phyloP scores from a whole-genome alignment of 1,140 invertebrate genomes.

The Hyles euphorbiae region DNA sequence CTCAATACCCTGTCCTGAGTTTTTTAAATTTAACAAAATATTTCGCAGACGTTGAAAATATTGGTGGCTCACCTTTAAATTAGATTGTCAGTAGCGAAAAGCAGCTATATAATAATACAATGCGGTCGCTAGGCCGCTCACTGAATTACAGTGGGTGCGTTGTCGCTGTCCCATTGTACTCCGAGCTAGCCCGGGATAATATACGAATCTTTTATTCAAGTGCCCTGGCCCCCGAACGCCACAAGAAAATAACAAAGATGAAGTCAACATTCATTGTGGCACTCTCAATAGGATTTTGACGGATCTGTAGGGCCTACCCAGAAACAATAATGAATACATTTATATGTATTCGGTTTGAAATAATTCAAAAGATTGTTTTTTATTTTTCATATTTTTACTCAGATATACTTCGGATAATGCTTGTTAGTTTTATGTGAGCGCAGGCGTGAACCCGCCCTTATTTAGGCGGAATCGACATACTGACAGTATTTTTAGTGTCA shows the following conservation, averaged over 20 bases:
- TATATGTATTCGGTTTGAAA: constrained; percentile 3
- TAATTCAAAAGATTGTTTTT: constrained; percentile 1
- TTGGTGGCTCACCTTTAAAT: constrained; percentile 32
- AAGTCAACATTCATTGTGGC: constrained; percentile 63
- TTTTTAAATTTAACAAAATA: too few species aligned
- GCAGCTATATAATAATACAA: constrained; percentile 42
- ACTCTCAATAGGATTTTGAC: constrained; percentile 65
- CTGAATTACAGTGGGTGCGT: constrained; percentile 53
- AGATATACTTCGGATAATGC: neutral
- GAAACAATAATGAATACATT: constrained; percentile 7
- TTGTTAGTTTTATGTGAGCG: constrained; percentile 11
- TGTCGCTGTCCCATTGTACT: constrained; percentile 59
- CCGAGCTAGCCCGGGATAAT: constrained; percentile 51
- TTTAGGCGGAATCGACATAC: too few species aligned
- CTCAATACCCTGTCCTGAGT: too few species aligned
- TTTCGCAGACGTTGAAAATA: too few species aligned
- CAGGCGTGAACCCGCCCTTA: constrained; percentile 23
- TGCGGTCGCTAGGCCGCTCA: constrained; percentile 42
- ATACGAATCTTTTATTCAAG: constrained; percentile 73
- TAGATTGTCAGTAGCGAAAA: constrained; percentile 31
- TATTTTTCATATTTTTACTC: neutral
- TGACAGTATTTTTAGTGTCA: too few species aligned
- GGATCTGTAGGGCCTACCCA: constrained; percentile 30
- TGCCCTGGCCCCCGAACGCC: constrained; percentile 56
- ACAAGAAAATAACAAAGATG: constrained; percentile 66